Evolutionary conservation across 2,797 vertebrate species (phyloP).

Genomic region (Centropyge bicolor): DNA sequence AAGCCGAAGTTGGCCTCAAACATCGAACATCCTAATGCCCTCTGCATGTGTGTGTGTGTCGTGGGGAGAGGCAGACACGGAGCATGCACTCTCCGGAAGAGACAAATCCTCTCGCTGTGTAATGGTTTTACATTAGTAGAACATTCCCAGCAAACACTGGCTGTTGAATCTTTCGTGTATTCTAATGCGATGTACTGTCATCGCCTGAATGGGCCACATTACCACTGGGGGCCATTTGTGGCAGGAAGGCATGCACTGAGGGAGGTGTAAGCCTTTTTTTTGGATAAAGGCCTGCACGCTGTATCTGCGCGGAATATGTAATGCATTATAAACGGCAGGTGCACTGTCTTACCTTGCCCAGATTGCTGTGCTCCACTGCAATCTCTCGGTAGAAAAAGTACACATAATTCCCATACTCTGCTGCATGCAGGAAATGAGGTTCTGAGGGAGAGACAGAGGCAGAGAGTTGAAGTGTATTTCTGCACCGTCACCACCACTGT

Average conservation of each 20-base stretch:
- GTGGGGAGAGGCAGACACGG: constrained; percentile 23
- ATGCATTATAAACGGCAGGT: constrained; percentile 51
- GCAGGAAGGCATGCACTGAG: constrained; percentile 45
- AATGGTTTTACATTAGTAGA: constrained; percentile 73
- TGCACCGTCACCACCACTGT: constrained; percentile 80
- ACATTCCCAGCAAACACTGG: constrained; percentile 62
- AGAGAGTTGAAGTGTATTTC: constrained; percentile 79
- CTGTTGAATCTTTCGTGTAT: constrained; percentile 58
- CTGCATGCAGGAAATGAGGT: constrained; percentile 98
- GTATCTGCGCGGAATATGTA: constrained; percentile 49
- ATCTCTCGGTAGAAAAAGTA: constrained; percentile 99
- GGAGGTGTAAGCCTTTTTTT: constrained; percentile 50
- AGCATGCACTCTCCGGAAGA: constrained; percentile 31
- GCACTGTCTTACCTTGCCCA: constrained; percentile 92
- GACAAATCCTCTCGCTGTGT: constrained; percentile 71
- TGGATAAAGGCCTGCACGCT: constrained; percentile 32
- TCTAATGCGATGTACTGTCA: constrained; percentile 54
- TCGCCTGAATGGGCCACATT: constrained; percentile 57
- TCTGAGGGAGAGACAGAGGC: constrained; percentile 85
- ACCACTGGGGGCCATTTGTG: constrained; percentile 54
- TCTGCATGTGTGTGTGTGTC: constrained; percentile 42
- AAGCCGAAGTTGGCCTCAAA: constrained; percentile 66
- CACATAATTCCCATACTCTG: constrained; percentile 97
- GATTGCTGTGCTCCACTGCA: constrained; percentile 96
- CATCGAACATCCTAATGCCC: constrained; percentile 66